A percentile compares a stretch with the other conserved stretches of the same genome.
Evolutionary conservation across 2,888 invertebrate species (phyloP).

Genomic region (Oscheius sp.): DNA sequence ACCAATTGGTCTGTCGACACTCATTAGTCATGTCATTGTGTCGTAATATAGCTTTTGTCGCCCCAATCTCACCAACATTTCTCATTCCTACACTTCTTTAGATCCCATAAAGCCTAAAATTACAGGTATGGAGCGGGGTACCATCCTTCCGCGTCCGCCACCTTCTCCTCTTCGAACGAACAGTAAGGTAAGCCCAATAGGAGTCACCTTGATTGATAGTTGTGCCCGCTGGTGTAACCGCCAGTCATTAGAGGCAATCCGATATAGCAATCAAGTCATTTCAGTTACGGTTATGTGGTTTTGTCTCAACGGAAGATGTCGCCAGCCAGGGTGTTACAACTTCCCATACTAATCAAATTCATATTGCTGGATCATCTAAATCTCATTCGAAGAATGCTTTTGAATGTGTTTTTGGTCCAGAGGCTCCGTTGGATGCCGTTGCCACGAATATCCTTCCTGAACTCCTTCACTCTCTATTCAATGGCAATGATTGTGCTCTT

Average conservation of each 20-base stretch:
- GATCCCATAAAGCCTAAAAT: neutral
- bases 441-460: conserved; percentile 91
- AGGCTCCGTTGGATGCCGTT: conserved; percentile 81
- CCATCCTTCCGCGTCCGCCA: conserved; percentile 34
- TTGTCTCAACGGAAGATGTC: conserved; percentile 32
- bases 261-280: neutral
- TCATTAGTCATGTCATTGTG: conserved; percentile 37
- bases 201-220: neutral
- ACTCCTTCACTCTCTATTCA: conserved; percentile 85
- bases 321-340: conserved; percentile 4
- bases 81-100: neutral
- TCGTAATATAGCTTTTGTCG: conserved; percentile 30
- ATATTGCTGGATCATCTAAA: conserved; percentile 35
- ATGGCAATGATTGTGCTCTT: conserved; percentile 75
- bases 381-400: conserved; percentile 50
- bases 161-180: conserved; percentile 39
- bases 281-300: conserved; percentile 37
- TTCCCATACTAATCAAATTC: conserved; percentile 31
- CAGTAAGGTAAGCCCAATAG: conserved; percentile 20
- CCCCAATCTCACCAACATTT: conserved; percentile 25
- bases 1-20: conserved; percentile 18
- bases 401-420: conserved; percentile 56
- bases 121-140: conserved; percentile 34
- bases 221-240: neutral
- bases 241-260: neutral